Conservation (phyloP, 2,888 invertebrate species). For the Alloplasta piceator region DNA sequence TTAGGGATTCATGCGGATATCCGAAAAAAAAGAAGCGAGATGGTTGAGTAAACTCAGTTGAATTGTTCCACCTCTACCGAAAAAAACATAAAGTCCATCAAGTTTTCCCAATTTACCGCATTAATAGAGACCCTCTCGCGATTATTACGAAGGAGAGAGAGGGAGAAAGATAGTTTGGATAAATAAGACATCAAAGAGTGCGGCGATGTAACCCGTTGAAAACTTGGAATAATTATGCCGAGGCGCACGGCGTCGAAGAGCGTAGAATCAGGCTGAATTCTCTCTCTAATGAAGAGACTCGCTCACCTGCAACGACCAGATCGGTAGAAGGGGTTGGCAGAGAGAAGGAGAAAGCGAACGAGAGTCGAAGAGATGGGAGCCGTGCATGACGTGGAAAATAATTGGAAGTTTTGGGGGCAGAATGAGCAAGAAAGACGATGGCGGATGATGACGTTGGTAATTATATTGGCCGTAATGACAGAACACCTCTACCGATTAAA, state of each 20-base stretch:
- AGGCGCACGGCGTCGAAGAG: constrained; percentile 40
- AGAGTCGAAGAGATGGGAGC: constrained; percentile 22
- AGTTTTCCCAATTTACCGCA: constrained; percentile 16
- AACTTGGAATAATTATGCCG: constrained; percentile 65
- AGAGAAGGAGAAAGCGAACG: constrained; percentile 3
- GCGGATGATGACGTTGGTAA: constrained; percentile 28
- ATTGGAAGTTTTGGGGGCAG: constrained; percentile 61
- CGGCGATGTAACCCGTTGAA: constrained; percentile 59
- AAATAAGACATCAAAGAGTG: constrained; percentile 61
- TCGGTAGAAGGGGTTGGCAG: background rate
- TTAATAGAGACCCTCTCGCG: constrained; percentile 40
- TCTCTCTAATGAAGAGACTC: constrained; percentile 63
- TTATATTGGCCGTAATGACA: constrained; percentile 10
- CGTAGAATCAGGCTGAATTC: constrained; percentile 37
- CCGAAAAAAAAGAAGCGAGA: too few relatives aligned
- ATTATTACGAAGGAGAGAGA: background rate
- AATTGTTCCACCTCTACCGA: too few relatives aligned
- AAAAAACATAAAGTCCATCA: background rate
- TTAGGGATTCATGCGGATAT: too few relatives aligned
- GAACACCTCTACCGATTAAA: background rate
- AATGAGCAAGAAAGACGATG: constrained; percentile 35
- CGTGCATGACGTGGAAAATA: constrained; percentile 66
- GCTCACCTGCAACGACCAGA: constrained; percentile 49
- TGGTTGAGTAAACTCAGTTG: too few relatives aligned
- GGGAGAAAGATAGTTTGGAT: constrained; percentile 18